Base-by-base conservation (phyloP, 2,888 invertebrate genomes). In the Cryptophagus acutangulus region DNA sequence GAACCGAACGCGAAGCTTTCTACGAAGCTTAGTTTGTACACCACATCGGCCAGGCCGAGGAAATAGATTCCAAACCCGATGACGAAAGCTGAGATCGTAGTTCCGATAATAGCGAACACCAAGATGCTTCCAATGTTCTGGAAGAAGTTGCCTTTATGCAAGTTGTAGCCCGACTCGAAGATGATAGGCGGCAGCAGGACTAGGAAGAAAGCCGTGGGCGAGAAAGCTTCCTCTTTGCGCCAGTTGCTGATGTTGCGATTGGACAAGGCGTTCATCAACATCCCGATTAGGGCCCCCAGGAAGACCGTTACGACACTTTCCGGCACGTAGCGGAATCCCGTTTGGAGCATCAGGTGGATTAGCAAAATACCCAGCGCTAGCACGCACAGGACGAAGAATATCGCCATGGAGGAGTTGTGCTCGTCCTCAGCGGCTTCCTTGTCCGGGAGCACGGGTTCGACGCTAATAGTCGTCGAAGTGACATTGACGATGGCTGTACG, bases 1-100 rank as follows among this genome's bases (percentile, higher is more conserved):
- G 96, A 94, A 4, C 97, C 97, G 74, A 99, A 99, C 1, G 97
- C 97, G 75, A 97, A 97, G 40, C 96, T 95, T 71, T 99, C 95
- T 4, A 95, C 87, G 70, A 96, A 91, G 67, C 87, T 87, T 41
- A 99, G 74, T 65, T 82, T 81, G 65, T 95, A 97, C 0, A 93
- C 94, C 5, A 90, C 87, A 61, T 87, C 82, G 0, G 88, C 95
- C 66, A 93, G 72, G 1, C 99, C 99, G 33, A 99, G 71, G 20
- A 97, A 75, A 69, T 95, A 99, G 52, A 99, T 84, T 3, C 96
- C 95, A 49, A 92, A 89, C 17, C 99, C 99, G 55, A 99, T 93
- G 9, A 97, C 86, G 66, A 97, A 80, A 1, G 99, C 96, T 5
- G 96, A 97, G 61, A 99, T 94, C 2, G 90, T 84, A 12, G 97